phyloP scores from a whole-genome alignment of 2,888 invertebrate genomes.

The Timandra comae region DNA sequence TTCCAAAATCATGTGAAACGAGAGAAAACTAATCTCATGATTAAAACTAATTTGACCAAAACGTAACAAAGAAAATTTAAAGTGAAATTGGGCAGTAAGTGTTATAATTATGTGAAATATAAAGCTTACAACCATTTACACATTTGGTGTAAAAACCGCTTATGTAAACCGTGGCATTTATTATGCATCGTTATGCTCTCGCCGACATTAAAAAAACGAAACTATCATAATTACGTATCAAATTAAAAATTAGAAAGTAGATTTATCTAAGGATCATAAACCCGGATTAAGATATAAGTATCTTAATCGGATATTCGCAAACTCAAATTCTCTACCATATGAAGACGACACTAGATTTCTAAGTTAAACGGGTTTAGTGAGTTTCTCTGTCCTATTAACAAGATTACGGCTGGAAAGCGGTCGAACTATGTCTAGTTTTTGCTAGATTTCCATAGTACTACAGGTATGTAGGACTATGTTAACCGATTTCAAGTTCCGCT shows the following conservation, averaged over 20 bases:
- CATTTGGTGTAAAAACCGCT: too few relatives aligned
- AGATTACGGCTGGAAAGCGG: conserved; percentile 68
- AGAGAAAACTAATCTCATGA: too few relatives aligned
- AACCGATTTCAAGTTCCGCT: conserved; percentile 60
- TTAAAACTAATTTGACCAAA: too few relatives aligned
- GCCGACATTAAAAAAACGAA: conserved; percentile 45
- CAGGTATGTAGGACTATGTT: conserved; percentile 50
- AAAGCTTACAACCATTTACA: too few relatives aligned
- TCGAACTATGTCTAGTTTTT: conserved; percentile 61
- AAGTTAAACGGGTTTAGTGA: conserved; percentile 45
- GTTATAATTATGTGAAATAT: too few relatives aligned
- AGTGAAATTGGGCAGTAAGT: too few relatives aligned
- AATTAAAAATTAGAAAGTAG: conserved; percentile 60
- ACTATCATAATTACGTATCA: conserved; percentile 36
- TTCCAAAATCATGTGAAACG: too few relatives aligned
- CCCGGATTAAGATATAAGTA: conserved; percentile 6
- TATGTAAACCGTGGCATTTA: too few relatives aligned
- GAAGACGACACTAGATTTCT: conserved; percentile 56
- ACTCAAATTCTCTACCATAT: conserved; percentile 25
- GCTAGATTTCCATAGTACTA: conserved; percentile 56
- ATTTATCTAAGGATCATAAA: conserved; percentile 14
- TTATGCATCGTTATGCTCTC: too few relatives aligned
- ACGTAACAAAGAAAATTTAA: too few relatives aligned
- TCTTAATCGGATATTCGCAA: conserved; percentile 43
- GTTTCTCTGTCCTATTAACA: conserved; percentile 71